Evolutionary conservation across 1,140 invertebrate species (phyloP), one percentile per base, ranked within the genome.

Genomic region (Callitettix versicolor): DNA sequence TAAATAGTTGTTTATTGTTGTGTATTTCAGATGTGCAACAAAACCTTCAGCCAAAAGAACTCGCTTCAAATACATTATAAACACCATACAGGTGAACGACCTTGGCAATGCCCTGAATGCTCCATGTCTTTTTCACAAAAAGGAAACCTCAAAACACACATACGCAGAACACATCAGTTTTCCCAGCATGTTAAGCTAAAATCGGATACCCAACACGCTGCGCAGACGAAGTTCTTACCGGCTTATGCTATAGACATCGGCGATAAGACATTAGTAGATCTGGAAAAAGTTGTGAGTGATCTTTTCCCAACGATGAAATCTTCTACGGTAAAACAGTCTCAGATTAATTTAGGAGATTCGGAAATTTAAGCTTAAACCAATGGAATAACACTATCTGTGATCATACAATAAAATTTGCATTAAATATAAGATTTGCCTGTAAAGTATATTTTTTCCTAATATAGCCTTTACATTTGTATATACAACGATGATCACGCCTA

Each of bases 11-110:
- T n/a, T n/a, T n/a, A n/a, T n/a, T n/a, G n/a, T n/a, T n/a, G n/a
- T n/a, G n/a, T n/a, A n/a, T 12, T 76, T 60, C 74, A 76, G 1
- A 73, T 79, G 4, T 90, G 86, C 64, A 73, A 77, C 12, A 79
- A 79, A 55, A 69, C 67, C 59, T 82, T 76, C 63, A 80, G 73
- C 0, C 70, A 74, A 41, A 76, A 75, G 52, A 76, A 73, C 48
- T 71, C 79, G 42, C 60, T 82, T 20, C 65, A 72, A 55, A 63
- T 77, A 17, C 80, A 82, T 60, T 67, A 74, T 12, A 63, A 77
- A 47, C 76, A 79, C 14, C 80, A 81, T 58, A 80, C 75, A 1
- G 79, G 79, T 12, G 79, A 81, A 62, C 69, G 71, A 5, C 74
- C 76, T 0, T 71, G 73, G 57, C 60, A 65, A 5, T 81, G 78